Evolutionary conservation across 2,888 invertebrate genomes (phyloP).

Genomic region (Nephrotoma guestfalica): DNA sequence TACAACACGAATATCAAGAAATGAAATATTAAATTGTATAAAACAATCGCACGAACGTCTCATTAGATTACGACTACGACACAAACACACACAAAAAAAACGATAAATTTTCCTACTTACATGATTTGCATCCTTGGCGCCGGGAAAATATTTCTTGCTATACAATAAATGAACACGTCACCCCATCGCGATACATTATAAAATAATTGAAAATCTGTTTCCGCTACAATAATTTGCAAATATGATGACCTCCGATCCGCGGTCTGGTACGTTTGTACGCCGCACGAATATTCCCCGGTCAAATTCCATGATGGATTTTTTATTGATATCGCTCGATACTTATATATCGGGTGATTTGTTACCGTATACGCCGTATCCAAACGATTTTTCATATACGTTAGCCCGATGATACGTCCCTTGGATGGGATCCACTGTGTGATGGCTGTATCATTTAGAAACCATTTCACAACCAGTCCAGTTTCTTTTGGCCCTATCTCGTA

Average conservation of each 20-base stretch:
- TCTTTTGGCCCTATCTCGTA: slow-evolving; percentile 27
- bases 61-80: neutral
- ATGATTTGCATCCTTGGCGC: slow-evolving; percentile 28
- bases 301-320: slow-evolving; percentile 33
- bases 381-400: slow-evolving; percentile 26
- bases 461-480: slow-evolving; percentile 32
- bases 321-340: slow-evolving; percentile 31
- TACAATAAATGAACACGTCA: slow-evolving; percentile 28
- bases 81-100: neutral
- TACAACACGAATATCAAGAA: neutral
- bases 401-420: slow-evolving; percentile 12
- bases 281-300: slow-evolving; percentile 33
- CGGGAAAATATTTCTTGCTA: slow-evolving; percentile 30
- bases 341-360: slow-evolving; percentile 17
- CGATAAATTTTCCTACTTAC: slow-evolving; percentile 19
- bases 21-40: neutral
- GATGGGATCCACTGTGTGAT: slow-evolving; percentile 34
- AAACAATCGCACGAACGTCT: neutral
- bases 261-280: slow-evolving; percentile 32
- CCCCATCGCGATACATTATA: slow-evolving; percentile 24
- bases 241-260: slow-evolving; percentile 31
- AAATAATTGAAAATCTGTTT: slow-evolving; percentile 30
- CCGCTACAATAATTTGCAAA: slow-evolving; percentile 33
- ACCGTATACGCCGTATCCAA: slow-evolving; percentile 28
- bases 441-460: slow-evolving; percentile 31